Percentiles rank a stretch among this genome's conserved stretches.
phyloP scores from a whole-genome alignment of 2,113 vertebrate genomes.

The Seriola quinqueradiata region DNA sequence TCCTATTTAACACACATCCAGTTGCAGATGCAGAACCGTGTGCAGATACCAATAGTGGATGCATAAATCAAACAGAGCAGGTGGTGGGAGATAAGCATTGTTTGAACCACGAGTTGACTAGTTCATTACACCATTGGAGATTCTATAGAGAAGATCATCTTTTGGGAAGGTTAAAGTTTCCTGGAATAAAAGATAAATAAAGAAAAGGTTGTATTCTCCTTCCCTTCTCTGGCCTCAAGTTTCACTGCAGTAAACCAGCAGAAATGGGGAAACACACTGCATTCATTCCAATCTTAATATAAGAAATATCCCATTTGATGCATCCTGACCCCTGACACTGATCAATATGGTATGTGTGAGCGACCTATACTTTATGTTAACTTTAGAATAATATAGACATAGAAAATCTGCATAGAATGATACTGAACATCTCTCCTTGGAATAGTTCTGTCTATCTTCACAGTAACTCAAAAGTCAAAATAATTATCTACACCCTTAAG shows the following conservation, averaged over 20 bases:
- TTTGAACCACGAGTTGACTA: neutral
- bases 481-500: too few species aligned
- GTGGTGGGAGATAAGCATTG: neutral
- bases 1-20: conserved; percentile 1
- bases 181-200: too few species aligned
- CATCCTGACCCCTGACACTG: neutral
- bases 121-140: neutral
- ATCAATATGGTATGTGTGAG: neutral
- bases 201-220: neutral
- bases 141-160: neutral
- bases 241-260: neutral
- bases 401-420: too few species aligned
- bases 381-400: too few species aligned
- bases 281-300: neutral
- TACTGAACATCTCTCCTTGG: too few species aligned
- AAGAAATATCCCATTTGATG: neutral
- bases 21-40: conserved; percentile 4
- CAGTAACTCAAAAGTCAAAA: too few species aligned
- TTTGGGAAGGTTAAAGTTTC: neutral
- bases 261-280: neutral
- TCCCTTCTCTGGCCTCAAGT: neutral
- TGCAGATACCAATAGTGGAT: neutral
- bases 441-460: too few species aligned
- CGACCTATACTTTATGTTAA: too few species aligned
- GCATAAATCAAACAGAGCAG: neutral